Conservation (phyloP, 2,888 invertebrate genomes). For the Ophion ellenae region DNA sequence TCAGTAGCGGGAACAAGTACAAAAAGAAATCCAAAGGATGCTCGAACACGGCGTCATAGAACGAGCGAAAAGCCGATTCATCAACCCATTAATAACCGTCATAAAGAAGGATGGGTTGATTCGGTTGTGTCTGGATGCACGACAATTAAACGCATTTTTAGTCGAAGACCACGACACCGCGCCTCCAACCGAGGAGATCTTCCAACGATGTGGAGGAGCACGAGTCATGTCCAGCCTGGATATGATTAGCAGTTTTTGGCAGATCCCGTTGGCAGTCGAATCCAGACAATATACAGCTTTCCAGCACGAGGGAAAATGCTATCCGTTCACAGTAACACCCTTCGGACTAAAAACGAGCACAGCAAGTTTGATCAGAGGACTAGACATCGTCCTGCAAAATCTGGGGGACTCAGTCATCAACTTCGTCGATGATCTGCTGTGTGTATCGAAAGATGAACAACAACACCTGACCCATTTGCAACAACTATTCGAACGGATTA, state of each 20-base stretch:
- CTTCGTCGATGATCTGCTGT: conserved; percentile 53
- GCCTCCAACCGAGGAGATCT: neutral
- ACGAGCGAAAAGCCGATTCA: neutral
- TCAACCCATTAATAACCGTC: neutral
- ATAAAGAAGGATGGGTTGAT: conserved; percentile 9
- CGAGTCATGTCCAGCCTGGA: conserved; percentile 9
- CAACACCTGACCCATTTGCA: conserved; percentile 54
- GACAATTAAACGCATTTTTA: neutral
- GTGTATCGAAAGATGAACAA: neutral
- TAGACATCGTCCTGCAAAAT: neutral
- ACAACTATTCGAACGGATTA: conserved; percentile 52
- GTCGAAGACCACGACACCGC: neutral
- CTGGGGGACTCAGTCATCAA: conserved; percentile 17
- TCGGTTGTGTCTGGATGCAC: conserved; percentile 1
- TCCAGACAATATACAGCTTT: neutral
- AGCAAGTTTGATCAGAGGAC: too few species aligned
- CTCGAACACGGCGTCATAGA: neutral
- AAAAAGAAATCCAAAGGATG: conserved; percentile 3
- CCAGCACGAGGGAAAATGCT: neutral
- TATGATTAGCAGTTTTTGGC: conserved; percentile 13
- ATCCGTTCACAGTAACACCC: neutral
- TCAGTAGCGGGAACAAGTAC: neutral
- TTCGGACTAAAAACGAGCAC: neutral
- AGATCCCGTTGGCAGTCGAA: neutral
- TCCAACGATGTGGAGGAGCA: neutral